Base-by-base conservation (phyloP, 2,113 vertebrate genomes). In the Paedocypris sp. region DNA sequence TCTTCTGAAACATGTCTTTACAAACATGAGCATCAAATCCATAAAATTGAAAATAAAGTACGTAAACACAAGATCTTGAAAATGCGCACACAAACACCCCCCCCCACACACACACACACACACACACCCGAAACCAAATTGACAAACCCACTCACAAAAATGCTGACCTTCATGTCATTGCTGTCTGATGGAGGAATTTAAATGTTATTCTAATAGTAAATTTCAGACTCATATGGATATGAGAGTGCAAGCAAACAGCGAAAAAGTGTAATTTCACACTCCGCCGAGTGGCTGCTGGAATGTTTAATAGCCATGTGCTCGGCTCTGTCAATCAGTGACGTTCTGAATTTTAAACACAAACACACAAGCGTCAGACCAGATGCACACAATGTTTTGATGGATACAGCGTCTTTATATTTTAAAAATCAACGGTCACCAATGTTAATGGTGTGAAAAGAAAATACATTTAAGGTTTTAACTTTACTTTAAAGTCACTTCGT, bases 221-320 rank as follows among this genome's bases (percentile, higher is more conserved):
- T 62, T 66, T 70, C 25, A 50, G 47, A 32, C 57, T 66, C 57
- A 51, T 70, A 51, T 51, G 66, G 68, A 70, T 70, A 51, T 60
- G 42, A 39, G 47, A 48, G 25, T 33, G 38, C 16, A 32, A 35
- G 46, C 26, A 46, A 50, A 32, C 26, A 50, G 16, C 45, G 46
- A 58, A 54, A 38, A 50, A 47, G 47, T 82, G 74, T 77, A 79
- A 84, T 86, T 86, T 85, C 83, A 86, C 84, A 84, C 82, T 75
- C 75, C 50, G 71, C 56, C 66, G 76, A 73, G 59, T 67, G 22
- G 52, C 60, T 29, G 15, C 59, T 25, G 13, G 26, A 53, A 66
- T 54, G 43, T 35, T 63, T 69, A 63, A 68, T 65, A 50, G 51
- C 59, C 49, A 64, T 61, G 53, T 22, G 58, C 28, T 35, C 62